Conservation (phyloP, 30 jellyfish, hydroid and myxozoan genomes). For the Mastigias papua region DNA sequence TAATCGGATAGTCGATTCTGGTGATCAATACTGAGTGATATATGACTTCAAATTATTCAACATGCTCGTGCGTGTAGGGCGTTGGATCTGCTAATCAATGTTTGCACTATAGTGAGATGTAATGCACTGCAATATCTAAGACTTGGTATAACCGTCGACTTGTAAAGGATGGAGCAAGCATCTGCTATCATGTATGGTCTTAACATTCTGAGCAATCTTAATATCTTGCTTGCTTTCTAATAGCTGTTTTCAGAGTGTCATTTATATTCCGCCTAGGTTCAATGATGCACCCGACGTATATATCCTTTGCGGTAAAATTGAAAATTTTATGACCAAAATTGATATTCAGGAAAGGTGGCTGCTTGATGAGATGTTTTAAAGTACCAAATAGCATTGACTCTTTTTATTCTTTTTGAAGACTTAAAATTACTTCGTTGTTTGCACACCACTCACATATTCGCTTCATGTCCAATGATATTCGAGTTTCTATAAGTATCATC, state of each 20-base stretch:
- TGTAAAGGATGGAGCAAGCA: background rate
- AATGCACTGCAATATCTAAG: background rate
- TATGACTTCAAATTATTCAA: background rate
- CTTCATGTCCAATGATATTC: background rate
- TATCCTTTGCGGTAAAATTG: background rate
- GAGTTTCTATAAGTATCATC: background rate
- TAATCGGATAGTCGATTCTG: slow-evolving; percentile 24
- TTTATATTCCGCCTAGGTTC: too few relatives aligned
- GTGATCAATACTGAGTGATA: slow-evolving; percentile 2
- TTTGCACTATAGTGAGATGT: background rate
- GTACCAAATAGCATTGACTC: background rate
- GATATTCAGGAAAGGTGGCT: background rate
- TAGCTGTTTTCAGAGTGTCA: too few relatives aligned
- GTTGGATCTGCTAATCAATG: slow-evolving; percentile 17
- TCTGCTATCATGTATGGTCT: background rate
- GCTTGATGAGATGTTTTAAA: background rate
- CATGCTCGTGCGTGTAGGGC: slow-evolving; percentile 18
- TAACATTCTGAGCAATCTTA: background rate
- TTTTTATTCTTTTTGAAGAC: background rate
- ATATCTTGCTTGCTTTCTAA: background rate
- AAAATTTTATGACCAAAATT: too few relatives aligned
- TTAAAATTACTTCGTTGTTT: background rate
- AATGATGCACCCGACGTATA: too few relatives aligned
- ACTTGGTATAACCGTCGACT: background rate
- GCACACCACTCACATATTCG: background rate